Base-by-base conservation (phyloP, 2,888 invertebrate species). In the Gymnoscelis rufifasciata region DNA sequence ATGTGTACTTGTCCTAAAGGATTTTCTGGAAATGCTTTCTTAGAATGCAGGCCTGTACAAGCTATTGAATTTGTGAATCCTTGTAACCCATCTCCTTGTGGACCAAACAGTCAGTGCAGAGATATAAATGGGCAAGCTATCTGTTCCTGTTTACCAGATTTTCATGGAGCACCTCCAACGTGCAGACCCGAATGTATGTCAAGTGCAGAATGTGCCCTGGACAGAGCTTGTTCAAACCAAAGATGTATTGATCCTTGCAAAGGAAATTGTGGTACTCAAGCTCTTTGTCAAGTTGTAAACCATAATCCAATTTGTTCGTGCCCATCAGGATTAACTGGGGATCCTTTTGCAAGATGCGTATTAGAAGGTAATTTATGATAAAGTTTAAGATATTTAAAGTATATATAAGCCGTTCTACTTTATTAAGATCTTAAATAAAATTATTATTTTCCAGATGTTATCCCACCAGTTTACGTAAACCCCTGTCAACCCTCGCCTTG, bases 401-500 rank as follows among this genome's bases (percentile, higher is more conserved):
- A n/a, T n/a, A n/a, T n/a, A n/a, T n/a, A n/a, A n/a, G n/a, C n/a
- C n/a, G n/a, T n/a, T n/a, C n/a, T n/a, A n/a, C n/a, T n/a, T n/a
- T n/a, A n/a, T n/a, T n/a, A n/a, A n/a, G n/a, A n/a, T n/a, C n/a
- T n/a, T n/a, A n/a, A n/a, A n/a, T n/a, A n/a, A n/a, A n/a, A n/a
- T n/a, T n/a, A n/a, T n/a, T n/a, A n/a, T 55, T 24, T 78, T 81
- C 51, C 68, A 87, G 87, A 77, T 59, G 37, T 59, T 8, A 64
- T 67, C 54, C 66, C 69, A 42, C 67, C 73, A 46, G 55, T 60
- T 28, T 86, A 76, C 47, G 66, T 80, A 3, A 84, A 86, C 56
- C 93, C 92, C 5, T 95, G 95, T 65, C 87, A 90, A 60, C 94
- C 94, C 14, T 93, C 93, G 7, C 94, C 94, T 0, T 95, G 95